Conservation (phyloP, 2,113 vertebrate genomes). For the Pelecanoides urinatrix region DNA sequence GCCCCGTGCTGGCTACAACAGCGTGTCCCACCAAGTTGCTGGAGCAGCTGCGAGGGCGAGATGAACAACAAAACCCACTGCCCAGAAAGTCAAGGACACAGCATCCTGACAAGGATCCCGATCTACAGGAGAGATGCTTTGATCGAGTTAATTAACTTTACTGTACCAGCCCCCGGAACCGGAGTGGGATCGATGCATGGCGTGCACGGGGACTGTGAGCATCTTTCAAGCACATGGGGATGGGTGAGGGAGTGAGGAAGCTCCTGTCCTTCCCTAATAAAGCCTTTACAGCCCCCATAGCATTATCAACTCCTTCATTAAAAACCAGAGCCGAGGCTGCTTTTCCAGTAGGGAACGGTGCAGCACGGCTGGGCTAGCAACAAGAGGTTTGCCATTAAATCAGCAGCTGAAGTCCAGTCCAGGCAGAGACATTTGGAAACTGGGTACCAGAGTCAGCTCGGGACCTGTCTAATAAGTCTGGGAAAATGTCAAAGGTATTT, state of each 20-base stretch:
- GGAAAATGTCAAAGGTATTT: constrained; percentile 36
- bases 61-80: not conserved
- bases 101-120: not conserved
- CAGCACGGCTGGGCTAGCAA: not conserved
- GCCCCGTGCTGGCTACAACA: not conserved
- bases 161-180: not conserved
- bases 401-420: constrained; percentile 1
- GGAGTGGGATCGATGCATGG: fast-evolving
- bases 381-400: not conserved
- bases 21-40: not conserved
- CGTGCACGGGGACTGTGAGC: fast-evolving
- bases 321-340: not conserved
- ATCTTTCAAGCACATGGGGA: not conserved
- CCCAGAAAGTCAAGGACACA: not conserved
- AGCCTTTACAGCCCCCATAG: not conserved
- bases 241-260: not conserved
- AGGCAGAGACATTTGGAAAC: not conserved
- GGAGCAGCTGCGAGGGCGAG: not conserved
- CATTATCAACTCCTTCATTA: not conserved
- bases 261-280: not conserved
- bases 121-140: not conserved
- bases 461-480: not conserved
- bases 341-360: not conserved
- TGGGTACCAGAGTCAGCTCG: not conserved
- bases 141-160: not conserved